Percentiles rank a stretch among this genome's conserved stretches.
phyloP scores from a whole-genome alignment of 92 coral and sea anemone species.

The Siderastrea radians region DNA sequence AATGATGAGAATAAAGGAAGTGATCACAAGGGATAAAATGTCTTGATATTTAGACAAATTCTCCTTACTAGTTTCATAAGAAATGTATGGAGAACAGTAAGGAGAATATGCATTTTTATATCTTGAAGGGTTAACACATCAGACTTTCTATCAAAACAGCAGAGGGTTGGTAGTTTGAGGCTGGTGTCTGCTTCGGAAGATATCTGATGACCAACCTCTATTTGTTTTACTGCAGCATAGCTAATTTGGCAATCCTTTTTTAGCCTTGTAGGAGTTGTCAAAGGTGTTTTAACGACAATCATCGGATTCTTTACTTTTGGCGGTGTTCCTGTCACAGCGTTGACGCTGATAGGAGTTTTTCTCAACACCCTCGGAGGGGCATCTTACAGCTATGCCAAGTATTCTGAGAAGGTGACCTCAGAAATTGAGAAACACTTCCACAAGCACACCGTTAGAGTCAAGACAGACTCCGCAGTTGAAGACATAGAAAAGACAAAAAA shows the following conservation, averaged over 20 bases:
- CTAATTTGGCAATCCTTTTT: not conserved
- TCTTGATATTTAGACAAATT: too few species aligned
- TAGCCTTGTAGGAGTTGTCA: constrained; percentile 97
- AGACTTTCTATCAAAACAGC: too few species aligned
- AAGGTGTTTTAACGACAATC: constrained; percentile 90
- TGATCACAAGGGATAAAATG: too few species aligned
- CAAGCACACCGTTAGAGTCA: constrained; percentile 49
- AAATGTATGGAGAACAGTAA: too few species aligned
- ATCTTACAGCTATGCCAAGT: constrained; percentile 86
- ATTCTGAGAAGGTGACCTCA: constrained; percentile 74
- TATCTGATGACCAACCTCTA: too few species aligned
- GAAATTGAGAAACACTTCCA: constrained; percentile 73
- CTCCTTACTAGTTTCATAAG: too few species aligned
- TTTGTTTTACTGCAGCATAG: not conserved
- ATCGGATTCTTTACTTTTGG: constrained; percentile 98
- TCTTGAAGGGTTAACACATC: too few species aligned
- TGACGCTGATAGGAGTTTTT: constrained; percentile 75
- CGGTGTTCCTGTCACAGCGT: constrained; percentile 82
- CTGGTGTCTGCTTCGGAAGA: too few species aligned
- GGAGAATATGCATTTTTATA: too few species aligned
- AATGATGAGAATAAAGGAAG: too few species aligned
- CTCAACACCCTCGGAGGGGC: constrained; percentile 88
- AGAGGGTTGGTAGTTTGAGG: too few species aligned
- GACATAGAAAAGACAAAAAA: not conserved
- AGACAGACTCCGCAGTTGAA: not conserved